Evolutionary conservation across 2,888 invertebrate genomes (phyloP).

Genomic region (Elaeidobius kamerunicus): DNA sequence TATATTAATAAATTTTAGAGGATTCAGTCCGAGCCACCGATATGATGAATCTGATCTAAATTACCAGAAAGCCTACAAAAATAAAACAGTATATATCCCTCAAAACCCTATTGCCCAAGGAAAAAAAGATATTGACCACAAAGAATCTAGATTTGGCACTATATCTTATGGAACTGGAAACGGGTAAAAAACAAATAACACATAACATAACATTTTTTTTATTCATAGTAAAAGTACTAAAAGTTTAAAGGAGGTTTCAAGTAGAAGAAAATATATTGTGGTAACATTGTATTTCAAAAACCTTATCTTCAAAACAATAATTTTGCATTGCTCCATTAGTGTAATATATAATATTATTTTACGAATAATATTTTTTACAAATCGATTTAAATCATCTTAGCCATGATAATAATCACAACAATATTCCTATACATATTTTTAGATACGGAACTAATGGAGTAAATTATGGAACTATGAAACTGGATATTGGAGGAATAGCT

Average conservation of each 20-base stretch:
- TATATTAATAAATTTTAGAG: slow-evolving; percentile 35
- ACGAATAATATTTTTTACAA: no score
- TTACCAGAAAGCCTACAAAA: slow-evolving; percentile 43
- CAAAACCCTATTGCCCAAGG: slow-evolving; percentile 23
- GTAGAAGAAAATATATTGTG: no score
- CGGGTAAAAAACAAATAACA: slow-evolving; percentile 22
- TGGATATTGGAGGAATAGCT: slow-evolving; percentile 78
- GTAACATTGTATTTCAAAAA: no score
- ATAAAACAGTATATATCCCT: slow-evolving; percentile 40
- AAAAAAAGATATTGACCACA: slow-evolving; percentile 18
- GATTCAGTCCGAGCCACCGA: slow-evolving; percentile 51
- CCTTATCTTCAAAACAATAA: no score
- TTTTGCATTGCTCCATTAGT: no score
- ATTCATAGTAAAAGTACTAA: no score
- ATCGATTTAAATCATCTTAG: no score
- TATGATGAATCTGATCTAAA: slow-evolving; percentile 45
- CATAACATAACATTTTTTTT: background rate
- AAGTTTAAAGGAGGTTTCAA: no score
- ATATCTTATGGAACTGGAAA: slow-evolving; percentile 26
- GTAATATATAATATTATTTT: no score
- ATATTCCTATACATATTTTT: no score
- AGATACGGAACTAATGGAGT: slow-evolving; percentile 49
- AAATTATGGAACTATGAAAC: slow-evolving; percentile 70
- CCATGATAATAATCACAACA: no score
- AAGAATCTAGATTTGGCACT: slow-evolving; percentile 30